Percentiles rank a stretch among this genome's conserved stretches.
Evolutionary conservation across 2,888 invertebrate species (phyloP).

Genomic region (Philonicus albiceps): DNA sequence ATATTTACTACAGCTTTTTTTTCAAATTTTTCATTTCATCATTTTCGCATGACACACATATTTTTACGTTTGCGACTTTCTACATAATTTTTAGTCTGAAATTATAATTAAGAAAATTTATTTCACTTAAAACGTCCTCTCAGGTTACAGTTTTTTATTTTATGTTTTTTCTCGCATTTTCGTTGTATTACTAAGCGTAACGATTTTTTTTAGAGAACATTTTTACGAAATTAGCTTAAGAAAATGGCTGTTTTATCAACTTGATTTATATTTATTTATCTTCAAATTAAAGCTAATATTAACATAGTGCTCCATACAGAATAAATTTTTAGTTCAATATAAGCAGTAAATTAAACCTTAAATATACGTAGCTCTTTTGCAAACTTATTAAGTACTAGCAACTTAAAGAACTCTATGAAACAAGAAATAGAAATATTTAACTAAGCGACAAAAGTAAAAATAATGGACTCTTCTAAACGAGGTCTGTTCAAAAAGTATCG

Average conservation of each 20-base stretch:
- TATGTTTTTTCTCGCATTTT: not conserved
- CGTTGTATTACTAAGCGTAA: not conserved
- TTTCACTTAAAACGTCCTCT: slow-evolving; percentile 27
- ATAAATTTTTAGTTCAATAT: not conserved
- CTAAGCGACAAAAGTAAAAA: too few species aligned
- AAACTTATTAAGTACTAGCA: too few species aligned
- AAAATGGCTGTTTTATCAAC: not conserved
- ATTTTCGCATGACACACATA: not conserved
- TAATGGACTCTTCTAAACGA: too few species aligned
- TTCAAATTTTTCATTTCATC: not conserved
- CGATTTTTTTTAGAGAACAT: not conserved
- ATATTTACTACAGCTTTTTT: slow-evolving; percentile 13
- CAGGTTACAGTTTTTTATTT: not conserved
- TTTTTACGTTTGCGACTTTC: slow-evolving; percentile 31
- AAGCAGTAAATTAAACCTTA: not conserved
- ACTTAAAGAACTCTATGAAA: too few species aligned
- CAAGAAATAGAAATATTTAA: too few species aligned
- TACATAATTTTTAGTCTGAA: slow-evolving; percentile 46
- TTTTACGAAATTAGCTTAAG: not conserved
- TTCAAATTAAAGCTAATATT: not conserved
- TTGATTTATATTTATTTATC: not conserved
- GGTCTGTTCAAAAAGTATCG: too few species aligned
- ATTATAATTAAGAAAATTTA: slow-evolving; percentile 45
- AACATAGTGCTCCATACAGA: not conserved
- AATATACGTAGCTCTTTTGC: too few species aligned